These are phyloP conservation scores for Stichodactyla helianthus DNA, from an alignment of 64 coral and sea anemone species.

Conservation along the genomic window DNA sequence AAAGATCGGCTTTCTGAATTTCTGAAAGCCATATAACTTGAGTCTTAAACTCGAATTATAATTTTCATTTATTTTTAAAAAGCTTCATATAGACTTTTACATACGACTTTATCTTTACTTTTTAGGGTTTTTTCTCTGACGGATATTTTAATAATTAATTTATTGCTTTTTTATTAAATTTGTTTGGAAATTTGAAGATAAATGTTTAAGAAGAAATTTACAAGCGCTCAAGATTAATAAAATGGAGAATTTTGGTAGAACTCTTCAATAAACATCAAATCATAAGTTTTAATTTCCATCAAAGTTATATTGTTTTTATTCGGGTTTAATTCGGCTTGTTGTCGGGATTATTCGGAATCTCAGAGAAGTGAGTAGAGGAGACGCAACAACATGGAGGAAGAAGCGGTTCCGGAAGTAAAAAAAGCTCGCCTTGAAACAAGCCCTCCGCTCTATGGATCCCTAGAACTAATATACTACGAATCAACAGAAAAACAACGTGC, in stretches of 20 bases:
- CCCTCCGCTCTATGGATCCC: constrained; percentile 56
- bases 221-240: neutral
- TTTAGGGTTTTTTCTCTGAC: too few relatives aligned
- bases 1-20: neutral
- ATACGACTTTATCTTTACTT: too few relatives aligned
- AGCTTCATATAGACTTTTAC: too few relatives aligned
- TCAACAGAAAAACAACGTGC: neutral
- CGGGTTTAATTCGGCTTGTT: neutral
- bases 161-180: too few relatives aligned
- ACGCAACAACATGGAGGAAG: constrained; percentile 49
- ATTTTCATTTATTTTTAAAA: too few relatives aligned
- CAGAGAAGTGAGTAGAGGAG: neutral
- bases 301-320: neutral
- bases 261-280: too few relatives aligned
- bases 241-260: neutral
- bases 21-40: too few relatives aligned
- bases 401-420: constrained; percentile 23
- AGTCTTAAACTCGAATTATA: too few relatives aligned
- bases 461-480: constrained; percentile 59
- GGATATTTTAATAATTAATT: too few relatives aligned
- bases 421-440: constrained; percentile 35
- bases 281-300: neutral
- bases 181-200: too few relatives aligned
- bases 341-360: neutral
- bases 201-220: neutral